Conservation (phyloP, 2,888 invertebrate genomes). For the Apamea epomidion region DNA sequence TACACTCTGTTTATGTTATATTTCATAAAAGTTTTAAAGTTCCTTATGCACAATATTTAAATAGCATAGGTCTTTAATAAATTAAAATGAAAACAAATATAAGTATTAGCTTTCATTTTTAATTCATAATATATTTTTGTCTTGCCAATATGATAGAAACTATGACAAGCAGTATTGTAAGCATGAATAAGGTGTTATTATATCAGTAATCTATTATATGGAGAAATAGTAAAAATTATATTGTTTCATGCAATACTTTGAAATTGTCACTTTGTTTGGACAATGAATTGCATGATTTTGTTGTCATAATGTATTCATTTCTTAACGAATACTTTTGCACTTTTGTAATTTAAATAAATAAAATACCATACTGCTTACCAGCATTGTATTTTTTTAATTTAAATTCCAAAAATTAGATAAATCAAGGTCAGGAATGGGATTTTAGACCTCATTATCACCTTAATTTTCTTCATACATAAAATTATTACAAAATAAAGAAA, state of each 20-base stretch:
- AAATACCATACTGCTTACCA: too few relatives aligned
- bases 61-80: neutral
- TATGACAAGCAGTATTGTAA: neutral
- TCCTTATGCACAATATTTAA: neutral
- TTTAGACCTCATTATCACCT: neutral
- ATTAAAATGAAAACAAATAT: neutral
- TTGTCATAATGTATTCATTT: neutral
- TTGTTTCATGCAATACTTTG: conserved; percentile 37
- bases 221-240: neutral
- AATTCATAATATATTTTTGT: neutral
- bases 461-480: neutral
- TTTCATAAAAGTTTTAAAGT: neutral
- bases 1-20: neutral
- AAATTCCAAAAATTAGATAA: neutral
- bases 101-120: neutral
- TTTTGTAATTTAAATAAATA: too few relatives aligned
- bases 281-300: conserved; percentile 2
- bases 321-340: too few relatives aligned
- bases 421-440: neutral
- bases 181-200: conserved; percentile 23
- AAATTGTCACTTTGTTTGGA: conserved; percentile 7
- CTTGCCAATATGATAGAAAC: neutral
- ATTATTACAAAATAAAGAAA: neutral
- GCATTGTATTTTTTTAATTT: too few relatives aligned
- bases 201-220: conserved; percentile 10